These are phyloP conservation scores for Conomelus anceps DNA, from an alignment of 2,888 invertebrate genomes.

Conservation along the genomic window DNA sequence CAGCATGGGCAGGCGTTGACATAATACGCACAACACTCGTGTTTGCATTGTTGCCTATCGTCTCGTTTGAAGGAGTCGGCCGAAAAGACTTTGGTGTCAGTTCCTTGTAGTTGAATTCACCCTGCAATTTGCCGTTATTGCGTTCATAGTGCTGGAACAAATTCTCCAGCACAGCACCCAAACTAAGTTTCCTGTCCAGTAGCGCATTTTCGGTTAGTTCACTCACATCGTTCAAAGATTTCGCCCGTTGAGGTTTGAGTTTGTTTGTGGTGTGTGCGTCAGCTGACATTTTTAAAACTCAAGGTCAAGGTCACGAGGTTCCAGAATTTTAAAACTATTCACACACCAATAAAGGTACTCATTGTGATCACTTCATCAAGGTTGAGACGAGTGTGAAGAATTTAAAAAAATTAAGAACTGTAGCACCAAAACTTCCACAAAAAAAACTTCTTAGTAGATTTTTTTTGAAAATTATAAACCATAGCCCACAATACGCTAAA, in stretches of 20 bases:
- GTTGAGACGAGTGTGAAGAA: too few species aligned
- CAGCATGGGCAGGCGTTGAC: background rate
- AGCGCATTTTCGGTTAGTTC: background rate
- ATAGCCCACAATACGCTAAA: too few species aligned
- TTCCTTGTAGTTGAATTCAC: background rate
- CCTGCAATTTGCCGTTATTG: slow-evolving; percentile 5
- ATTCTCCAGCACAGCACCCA: background rate
- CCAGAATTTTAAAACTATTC: too few species aligned
- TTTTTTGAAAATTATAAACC: too few species aligned
- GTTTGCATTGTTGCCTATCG: background rate
- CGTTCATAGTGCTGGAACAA: slow-evolving; percentile 1
- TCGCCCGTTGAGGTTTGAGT: background rate
- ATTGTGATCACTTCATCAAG: too few species aligned
- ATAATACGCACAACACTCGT: background rate
- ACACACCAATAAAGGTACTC: too few species aligned
- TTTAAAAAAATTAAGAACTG: too few species aligned
- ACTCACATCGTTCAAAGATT: background rate
- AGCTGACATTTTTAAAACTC: background rate
- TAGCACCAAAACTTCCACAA: too few species aligned
- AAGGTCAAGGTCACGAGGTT: too few species aligned
- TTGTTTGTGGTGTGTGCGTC: background rate
- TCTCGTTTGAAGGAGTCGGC: background rate
- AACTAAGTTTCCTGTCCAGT: background rate
- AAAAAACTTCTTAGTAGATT: too few species aligned
- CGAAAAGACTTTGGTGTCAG: background rate